phyloP scores from a whole-genome alignment of 2,113 vertebrate genomes.

The Gobio gobio region DNA sequence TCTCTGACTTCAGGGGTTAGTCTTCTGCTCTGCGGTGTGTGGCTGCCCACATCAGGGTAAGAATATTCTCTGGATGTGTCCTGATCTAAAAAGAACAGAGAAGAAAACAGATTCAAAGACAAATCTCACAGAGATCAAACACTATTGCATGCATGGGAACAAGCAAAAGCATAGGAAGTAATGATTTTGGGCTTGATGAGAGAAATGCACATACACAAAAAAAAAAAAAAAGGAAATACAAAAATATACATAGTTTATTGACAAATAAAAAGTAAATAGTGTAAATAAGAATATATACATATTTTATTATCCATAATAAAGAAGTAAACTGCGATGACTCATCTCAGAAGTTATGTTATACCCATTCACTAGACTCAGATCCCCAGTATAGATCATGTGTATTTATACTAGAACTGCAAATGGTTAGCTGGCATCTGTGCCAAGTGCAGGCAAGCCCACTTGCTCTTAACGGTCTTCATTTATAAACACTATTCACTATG shows the following conservation, averaged over 20 bases:
- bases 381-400: conserved; percentile 45
- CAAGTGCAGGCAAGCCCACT: conserved; percentile 37
- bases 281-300: not conserved
- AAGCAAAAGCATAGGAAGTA: conserved; percentile 14
- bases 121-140: not conserved
- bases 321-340: not conserved
- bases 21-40: conserved; percentile 76
- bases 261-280: conserved; percentile 9
- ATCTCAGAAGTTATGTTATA: conserved; percentile 16
- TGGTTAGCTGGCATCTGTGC: conserved; percentile 42
- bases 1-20: conserved; percentile 80
- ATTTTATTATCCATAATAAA: not conserved
- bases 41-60: conserved; percentile 76
- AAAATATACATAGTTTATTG: not conserved
- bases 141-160: conserved; percentile 8
- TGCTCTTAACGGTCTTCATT: conserved; percentile 43
- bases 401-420: conserved; percentile 51
- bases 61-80: conserved; percentile 79
- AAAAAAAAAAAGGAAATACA: conserved; percentile 10
- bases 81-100: conserved; percentile 72
- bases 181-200: conserved; percentile 11
- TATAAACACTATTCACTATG: conserved; percentile 20
- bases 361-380: conserved; percentile 35
- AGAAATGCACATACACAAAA: not conserved
- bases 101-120: conserved; percentile 10